Base-by-base conservation (phyloP, 2,888 invertebrate species). In the Isoperla grammatica region DNA sequence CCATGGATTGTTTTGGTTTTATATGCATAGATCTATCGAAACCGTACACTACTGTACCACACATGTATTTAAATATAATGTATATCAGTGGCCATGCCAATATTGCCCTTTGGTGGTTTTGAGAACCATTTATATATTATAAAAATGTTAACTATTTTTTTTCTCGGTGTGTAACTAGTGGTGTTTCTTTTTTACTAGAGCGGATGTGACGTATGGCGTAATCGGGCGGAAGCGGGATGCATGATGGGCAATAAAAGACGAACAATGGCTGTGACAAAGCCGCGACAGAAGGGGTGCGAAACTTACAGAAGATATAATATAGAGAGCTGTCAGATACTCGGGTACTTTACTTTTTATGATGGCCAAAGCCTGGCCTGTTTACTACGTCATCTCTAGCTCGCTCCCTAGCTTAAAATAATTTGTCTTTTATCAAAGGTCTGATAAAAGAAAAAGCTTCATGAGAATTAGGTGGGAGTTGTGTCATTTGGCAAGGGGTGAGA, bases 161-260 rank as follows among this genome's bases (percentile, higher is more conserved):
- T 29, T 29, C 29, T 29, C 29, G 4, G 8, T 29, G 29, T 29
- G 29, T 29, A 29, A 29, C 29, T 8, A 29, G 29, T 29, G 29
- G 29, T 29, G 29, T 29, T 29, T 29, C 29, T 29, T 29, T 29
- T 29, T 29, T 29, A 29, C 5, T 29, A 29, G 4, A 29, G 29
- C 8, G 29, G 29, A 29, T 29, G 29, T 29, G 29, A 29, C 29
- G 29, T 29, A 29, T 29, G 29, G 29, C 29, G 29, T 4, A 29
- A 29, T 4, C 42, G 42, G n/a, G 42, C n/a, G 42, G 15, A 13
- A 15, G 42, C n/a, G n/a, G 42, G 42, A 40, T 13, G 17, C 45
- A 45, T 45, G 45, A 45, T 45, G 45, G 45, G 45, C 17, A 11
- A 45, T 45, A 45, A 29, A 45, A 45, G 19, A 45, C 45, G 17